A percentile compares a stretch with the other conserved stretches of the same genome.
These are phyloP conservation scores for Chironomus riparius DNA, from an alignment of 2,888 invertebrate species.

Conservation along the genomic window DNA sequence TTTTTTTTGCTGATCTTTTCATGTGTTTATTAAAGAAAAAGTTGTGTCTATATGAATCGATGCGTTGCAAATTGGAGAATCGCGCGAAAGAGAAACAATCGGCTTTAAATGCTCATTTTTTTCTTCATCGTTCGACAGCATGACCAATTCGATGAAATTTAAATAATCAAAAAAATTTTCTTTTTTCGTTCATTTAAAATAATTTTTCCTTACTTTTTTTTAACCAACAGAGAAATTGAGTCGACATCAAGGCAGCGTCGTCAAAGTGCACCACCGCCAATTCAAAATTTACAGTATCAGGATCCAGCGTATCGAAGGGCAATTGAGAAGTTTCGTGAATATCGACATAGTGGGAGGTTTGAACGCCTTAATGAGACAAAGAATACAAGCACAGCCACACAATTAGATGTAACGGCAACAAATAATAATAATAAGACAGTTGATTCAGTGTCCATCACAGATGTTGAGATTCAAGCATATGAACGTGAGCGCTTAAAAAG, in stretches of 20 bases:
- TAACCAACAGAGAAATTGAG: conserved; percentile 31
- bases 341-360: conserved; percentile 29
- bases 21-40: neutral
- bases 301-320: conserved; percentile 33
- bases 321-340: conserved; percentile 32
- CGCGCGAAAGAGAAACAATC: neutral
- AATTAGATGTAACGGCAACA: neutral
- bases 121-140: neutral
- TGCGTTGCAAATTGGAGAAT: neutral
- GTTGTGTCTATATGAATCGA: neutral
- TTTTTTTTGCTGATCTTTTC: neutral
- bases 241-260: conserved; percentile 31
- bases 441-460: conserved; percentile 1
- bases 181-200: neutral
- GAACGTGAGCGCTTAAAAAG: neutral
- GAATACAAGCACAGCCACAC: neutral
- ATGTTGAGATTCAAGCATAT: conserved; percentile 1
- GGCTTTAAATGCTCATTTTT: neutral
- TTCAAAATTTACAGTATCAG: conserved; percentile 26
- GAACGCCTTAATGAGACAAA: conserved; percentile 17
- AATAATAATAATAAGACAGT: neutral
- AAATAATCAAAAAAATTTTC: neutral
- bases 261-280: conserved; percentile 31
- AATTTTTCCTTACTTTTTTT: conserved; percentile 14
- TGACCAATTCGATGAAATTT: neutral